Percentiles rank a stretch among this genome's conserved stretches.
Evolutionary conservation across 2,113 vertebrate genomes (phyloP).

Genomic region (Ictidomys tridecemlineatus): DNA sequence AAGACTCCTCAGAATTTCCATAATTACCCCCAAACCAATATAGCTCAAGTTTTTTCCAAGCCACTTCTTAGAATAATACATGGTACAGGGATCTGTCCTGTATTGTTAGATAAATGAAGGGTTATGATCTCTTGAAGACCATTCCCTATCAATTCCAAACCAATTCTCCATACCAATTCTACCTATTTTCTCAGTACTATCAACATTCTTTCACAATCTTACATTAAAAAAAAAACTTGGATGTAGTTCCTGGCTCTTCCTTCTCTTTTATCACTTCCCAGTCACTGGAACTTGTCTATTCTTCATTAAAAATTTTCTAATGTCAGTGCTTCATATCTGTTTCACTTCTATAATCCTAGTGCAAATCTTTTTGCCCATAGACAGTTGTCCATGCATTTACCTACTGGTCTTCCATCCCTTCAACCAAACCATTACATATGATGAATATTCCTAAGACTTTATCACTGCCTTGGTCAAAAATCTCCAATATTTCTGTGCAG

Average conservation of each 20-base stretch:
- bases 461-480: neutral
- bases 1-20: slow-evolving; percentile 25
- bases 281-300: neutral
- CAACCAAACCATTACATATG: neutral
- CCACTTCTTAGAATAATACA: neutral
- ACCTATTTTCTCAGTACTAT: neutral
- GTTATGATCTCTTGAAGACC: neutral
- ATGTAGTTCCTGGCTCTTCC: neutral
- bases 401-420: neutral
- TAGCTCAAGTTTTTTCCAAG: slow-evolving; percentile 7
- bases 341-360: neutral
- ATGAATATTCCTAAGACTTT: neutral
- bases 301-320: neutral
- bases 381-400: neutral
- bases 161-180: neutral
- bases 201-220: neutral
- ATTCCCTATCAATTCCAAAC: neutral
- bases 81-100: neutral
- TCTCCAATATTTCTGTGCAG: neutral
- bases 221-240: neutral
- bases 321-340: neutral
- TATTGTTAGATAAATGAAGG: neutral
- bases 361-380: neutral
- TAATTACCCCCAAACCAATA: neutral
- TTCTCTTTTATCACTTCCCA: neutral